Conservation (phyloP, 1,140 invertebrate species). For the Trichogramma pretiosum region DNA sequence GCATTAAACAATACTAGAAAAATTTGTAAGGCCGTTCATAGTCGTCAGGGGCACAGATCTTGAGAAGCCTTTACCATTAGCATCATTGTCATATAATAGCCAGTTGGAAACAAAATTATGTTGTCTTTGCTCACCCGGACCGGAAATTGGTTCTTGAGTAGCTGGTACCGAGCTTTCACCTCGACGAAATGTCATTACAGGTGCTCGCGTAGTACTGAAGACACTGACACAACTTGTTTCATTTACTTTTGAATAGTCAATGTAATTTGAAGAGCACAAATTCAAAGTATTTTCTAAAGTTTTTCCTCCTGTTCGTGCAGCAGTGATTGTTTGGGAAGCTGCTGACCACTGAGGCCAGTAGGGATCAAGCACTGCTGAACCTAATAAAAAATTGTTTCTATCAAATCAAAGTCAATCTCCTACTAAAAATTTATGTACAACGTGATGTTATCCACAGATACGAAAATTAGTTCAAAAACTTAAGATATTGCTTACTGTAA, state of each 20-base stretch:
- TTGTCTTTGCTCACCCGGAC: slow-evolving; percentile 21
- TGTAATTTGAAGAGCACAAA: slow-evolving; percentile 18
- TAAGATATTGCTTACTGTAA: slow-evolving; percentile 3
- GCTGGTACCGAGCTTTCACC: slow-evolving; percentile 6
- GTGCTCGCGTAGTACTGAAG: slow-evolving; percentile 27
- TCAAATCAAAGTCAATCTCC: no score
- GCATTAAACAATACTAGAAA: neutral
- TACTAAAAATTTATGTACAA: no score
- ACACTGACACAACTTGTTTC: slow-evolving; percentile 34
- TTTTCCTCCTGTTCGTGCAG: neutral
- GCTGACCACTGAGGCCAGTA: slow-evolving; percentile 28
- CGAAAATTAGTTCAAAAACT: no score
- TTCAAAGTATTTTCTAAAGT: slow-evolving; percentile 31
- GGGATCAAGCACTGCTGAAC: slow-evolving; percentile 10
- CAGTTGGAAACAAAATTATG: slow-evolving; percentile 27
- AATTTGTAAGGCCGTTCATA: neutral
- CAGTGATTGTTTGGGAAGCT: neutral
- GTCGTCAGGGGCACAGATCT: neutral
- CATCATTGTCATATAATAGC: slow-evolving; percentile 25
- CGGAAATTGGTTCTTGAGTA: neutral
- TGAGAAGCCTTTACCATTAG: neutral
- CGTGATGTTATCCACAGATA: neutral
- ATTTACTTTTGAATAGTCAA: slow-evolving; percentile 30
- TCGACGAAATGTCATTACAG: slow-evolving; percentile 23
- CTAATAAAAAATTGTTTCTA: no score